phyloP scores from a whole-genome alignment of 2,888 invertebrate species.

The Nudaria mundana region DNA sequence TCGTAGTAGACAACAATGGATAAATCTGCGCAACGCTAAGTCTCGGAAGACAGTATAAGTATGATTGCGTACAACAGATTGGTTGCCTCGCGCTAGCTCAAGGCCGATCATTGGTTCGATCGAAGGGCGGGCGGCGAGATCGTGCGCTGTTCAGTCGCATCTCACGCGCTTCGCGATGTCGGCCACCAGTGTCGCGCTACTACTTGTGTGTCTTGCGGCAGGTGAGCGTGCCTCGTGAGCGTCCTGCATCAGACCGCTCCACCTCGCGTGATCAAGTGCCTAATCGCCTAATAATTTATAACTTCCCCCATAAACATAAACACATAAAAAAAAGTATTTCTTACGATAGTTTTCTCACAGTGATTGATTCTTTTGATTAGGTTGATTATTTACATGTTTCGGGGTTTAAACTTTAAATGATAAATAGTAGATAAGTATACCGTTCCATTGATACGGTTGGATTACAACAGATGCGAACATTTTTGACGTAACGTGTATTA shows the following conservation, averaged over 20 bases:
- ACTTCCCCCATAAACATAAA: no score
- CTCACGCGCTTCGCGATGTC: conserved; percentile 32
- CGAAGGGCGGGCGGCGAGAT: conserved; percentile 63
- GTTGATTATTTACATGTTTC: conserved; percentile 1
- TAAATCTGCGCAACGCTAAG: conserved; percentile 13
- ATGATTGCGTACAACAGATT: conserved; percentile 35
- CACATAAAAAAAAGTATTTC: no score
- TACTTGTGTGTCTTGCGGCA: conserved; percentile 58
- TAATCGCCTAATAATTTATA: no score
- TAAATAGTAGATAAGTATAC: no score
- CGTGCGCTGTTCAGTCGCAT: conserved; percentile 34
- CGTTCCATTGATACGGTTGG: not conserved
- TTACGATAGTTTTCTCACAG: no score
- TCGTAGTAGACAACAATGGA: conserved; percentile 21
- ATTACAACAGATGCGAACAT: not conserved
- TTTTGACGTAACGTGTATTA: not conserved
- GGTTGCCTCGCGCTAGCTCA: conserved; percentile 48
- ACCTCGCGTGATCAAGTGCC: no score
- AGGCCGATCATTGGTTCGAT: conserved; percentile 55
- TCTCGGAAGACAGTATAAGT: conserved; percentile 11
- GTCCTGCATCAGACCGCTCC: not conserved
- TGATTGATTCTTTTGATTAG: not conserved
- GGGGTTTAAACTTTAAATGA: not conserved
- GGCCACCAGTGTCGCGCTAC: conserved; percentile 36
- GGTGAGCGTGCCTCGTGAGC: conserved; percentile 52